phyloP scores from a whole-genome alignment of 1,140 invertebrate species.

The Thaumatotibia leucotreta region DNA sequence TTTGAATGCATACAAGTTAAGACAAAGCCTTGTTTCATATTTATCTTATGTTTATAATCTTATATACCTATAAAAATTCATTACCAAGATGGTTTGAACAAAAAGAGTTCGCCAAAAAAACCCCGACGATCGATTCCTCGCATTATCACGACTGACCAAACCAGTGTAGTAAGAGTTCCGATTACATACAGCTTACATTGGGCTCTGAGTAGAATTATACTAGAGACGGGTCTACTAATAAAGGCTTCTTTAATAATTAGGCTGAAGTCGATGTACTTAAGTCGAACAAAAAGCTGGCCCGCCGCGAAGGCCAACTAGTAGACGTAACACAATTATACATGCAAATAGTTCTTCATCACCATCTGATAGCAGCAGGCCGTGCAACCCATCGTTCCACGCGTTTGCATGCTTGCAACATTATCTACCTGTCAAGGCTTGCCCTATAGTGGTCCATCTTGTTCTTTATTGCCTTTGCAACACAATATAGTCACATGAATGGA shows the following conservation, averaged over 20 bases:
- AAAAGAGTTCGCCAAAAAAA: too few species aligned
- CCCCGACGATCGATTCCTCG: too few species aligned
- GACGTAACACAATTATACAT: constrained; percentile 3
- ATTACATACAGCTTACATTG: neutral
- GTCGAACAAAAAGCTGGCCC: constrained; percentile 3
- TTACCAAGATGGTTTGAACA: too few species aligned
- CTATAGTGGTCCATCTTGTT: neutral
- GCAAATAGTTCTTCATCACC: constrained; percentile 4
- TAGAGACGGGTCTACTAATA: neutral
- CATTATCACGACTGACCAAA: neutral
- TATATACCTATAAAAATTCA: too few species aligned
- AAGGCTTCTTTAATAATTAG: neutral
- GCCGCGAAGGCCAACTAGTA: neutral
- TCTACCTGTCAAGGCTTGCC: neutral
- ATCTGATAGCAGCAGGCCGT: neutral
- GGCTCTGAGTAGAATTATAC: neutral
- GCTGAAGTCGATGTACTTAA: neutral
- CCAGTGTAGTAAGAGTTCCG: neutral
- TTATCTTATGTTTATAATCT: too few species aligned
- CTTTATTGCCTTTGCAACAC: neutral
- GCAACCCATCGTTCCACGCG: neutral
- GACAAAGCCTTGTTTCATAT: too few species aligned
- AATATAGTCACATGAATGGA: neutral
- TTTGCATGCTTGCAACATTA: neutral
- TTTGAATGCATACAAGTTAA: too few species aligned